phyloP scores from a whole-genome alignment of 92 coral and sea anemone genomes.

The Pocillopora meandrina region DNA sequence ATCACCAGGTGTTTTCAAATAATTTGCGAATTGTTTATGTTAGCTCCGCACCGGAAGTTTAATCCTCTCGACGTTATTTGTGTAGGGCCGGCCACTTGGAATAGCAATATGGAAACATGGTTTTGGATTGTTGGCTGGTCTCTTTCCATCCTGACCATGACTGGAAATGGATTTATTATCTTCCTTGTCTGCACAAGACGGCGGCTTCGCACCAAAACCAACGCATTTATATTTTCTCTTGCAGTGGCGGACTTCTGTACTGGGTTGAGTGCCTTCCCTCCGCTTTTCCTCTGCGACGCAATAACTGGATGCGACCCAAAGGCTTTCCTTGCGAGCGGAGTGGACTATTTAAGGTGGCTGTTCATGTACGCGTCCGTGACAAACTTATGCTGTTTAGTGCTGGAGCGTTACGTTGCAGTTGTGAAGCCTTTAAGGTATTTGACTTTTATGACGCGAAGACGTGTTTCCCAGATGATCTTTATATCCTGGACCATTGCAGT shows the following conservation, averaged over 20 bases:
- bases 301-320: not conserved
- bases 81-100: no score
- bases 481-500: not conserved
- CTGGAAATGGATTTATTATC: slow-evolving; percentile 30
- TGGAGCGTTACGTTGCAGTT: slow-evolving; percentile 11
- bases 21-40: no score
- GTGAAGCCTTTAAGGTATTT: slow-evolving; percentile 10
- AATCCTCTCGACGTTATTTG: no score
- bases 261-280: not conserved
- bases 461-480: not conserved
- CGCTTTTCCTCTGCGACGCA: not conserved
- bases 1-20: no score
- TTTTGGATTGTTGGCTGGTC: slow-evolving; percentile 36
- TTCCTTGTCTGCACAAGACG: slow-evolving; percentile 16
- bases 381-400: slow-evolving; percentile 7
- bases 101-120: slow-evolving; percentile 7
- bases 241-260: slow-evolving; percentile 21
- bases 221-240: slow-evolving; percentile 11
- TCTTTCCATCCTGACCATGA: not conserved
- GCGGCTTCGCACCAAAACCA: slow-evolving; percentile 20
- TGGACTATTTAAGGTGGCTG: not conserved
- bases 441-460: not conserved
- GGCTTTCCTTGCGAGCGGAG: not conserved
- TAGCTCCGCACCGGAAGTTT: no score
- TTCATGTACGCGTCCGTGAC: not conserved